Evolutionary conservation across 2,888 invertebrate genomes (phyloP).

Genomic region (Pyrocoelia pectoralis): DNA sequence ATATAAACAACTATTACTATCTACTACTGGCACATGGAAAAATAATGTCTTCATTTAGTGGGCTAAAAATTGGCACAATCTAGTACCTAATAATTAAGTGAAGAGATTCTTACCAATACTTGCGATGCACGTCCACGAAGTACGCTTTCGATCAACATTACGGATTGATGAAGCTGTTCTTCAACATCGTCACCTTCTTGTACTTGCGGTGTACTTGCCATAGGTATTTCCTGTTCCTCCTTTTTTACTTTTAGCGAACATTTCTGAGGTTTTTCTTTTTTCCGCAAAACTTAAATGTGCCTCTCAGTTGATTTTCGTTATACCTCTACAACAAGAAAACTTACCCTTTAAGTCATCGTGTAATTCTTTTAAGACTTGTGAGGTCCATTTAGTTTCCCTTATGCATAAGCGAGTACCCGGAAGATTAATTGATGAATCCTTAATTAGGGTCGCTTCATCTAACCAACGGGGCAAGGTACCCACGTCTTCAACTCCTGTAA

Average conservation of each 20-base stretch:
- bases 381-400: constrained; percentile 71
- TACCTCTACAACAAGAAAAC: too few species aligned
- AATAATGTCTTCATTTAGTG: not conserved
- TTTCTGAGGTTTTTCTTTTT: constrained; percentile 28
- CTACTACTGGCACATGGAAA: too few species aligned
- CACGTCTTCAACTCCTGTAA: constrained; percentile 62
- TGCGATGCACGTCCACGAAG: constrained; percentile 77
- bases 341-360: constrained; percentile 68
- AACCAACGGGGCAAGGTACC: constrained; percentile 64
- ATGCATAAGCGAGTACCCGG: constrained; percentile 63
- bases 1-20: too few species aligned
- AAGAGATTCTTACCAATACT: constrained; percentile 65
- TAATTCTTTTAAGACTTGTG: constrained; percentile 66
- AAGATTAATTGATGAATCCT: constrained; percentile 58
- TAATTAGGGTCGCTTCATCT: constrained; percentile 56
- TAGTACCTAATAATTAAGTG: too few species aligned
- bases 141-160: constrained; percentile 70
- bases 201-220: constrained; percentile 54
- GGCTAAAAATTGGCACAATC: not conserved
- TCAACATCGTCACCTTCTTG: constrained; percentile 51
- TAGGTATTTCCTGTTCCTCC: constrained; percentile 40
- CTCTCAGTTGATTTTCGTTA: too few species aligned
- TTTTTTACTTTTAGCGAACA: constrained; percentile 46
- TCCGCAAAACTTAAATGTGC: constrained; percentile 33
- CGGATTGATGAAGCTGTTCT: constrained; percentile 63